Conservation (phyloP, 2,888 invertebrate genomes). For the Folsomia candida region DNA sequence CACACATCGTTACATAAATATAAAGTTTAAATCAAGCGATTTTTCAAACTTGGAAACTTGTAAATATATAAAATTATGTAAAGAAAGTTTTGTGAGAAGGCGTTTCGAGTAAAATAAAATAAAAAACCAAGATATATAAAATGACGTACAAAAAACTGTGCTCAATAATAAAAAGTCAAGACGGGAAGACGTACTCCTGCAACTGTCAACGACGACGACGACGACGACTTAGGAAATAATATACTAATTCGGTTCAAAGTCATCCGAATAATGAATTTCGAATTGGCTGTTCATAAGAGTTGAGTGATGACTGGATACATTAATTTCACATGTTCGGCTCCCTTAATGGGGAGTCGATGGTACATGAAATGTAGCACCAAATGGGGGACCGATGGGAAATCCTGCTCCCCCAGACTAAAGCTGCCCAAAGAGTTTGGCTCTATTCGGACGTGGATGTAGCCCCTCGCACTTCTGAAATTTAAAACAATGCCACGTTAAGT, state of each 20-base stretch:
- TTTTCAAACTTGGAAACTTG: no score
- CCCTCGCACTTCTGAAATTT: slow-evolving; percentile 77
- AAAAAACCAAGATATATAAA: no score
- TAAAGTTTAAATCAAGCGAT: no score
- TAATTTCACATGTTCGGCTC: slow-evolving; percentile 94
- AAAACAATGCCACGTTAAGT: slow-evolving; percentile 12
- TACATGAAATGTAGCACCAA: slow-evolving; percentile 91
- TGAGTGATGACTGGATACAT: slow-evolving; percentile 87
- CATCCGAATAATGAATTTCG: background rate
- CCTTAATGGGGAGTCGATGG: slow-evolving; percentile 88
- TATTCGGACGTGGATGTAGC: slow-evolving; percentile 97
- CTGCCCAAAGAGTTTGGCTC: slow-evolving; percentile 73
- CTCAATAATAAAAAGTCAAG: no score
- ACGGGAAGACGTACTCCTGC: no score
- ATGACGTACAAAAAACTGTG: no score
- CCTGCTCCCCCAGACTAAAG: slow-evolving; percentile 87
- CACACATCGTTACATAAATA: no score
- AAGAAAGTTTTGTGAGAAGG: no score
- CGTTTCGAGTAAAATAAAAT: no score
- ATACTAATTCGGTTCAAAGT: background rate
- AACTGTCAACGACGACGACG: no score
- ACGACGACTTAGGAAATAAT: no score
- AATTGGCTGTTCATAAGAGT: slow-evolving; percentile 60
- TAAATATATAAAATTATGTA: no score
- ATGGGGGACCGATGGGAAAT: slow-evolving; percentile 88